Base-by-base conservation (phyloP, 2,888 invertebrate genomes). In the Ectemnius continuus region DNA sequence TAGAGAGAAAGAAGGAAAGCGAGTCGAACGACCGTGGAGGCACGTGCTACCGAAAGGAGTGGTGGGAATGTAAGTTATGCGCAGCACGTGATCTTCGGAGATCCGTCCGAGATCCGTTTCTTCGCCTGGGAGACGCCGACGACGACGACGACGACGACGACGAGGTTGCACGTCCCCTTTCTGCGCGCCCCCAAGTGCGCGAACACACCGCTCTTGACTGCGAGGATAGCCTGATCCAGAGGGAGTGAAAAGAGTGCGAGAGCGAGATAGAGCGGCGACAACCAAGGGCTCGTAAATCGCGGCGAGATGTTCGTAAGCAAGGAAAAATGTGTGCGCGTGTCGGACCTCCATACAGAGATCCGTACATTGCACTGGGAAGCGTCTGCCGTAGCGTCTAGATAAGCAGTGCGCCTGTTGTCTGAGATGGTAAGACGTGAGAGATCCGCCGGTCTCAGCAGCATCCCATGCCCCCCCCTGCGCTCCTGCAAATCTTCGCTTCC, bases 21-120 rank as follows among this genome's bases (percentile, higher is more conserved):
- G 67, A 68, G 68, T 75, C 36, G 76, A 71, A 78, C 74, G 57
- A 62, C 64, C 79, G 75, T 74, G 72, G 70, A 80, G 74, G 85
- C 85, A 85, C 83, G 84, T 85, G 85, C 82, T 79, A 78, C 80
- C 82, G 80, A 83, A 83, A 82, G 83, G 81, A 81, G 84, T 82
- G 85, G 88, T 82, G 87, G 87, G 87, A 88, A 88, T 86, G 86
- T 86, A 88, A 89, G 87, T 88, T 89, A 88, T 88, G 88, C 88
- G 86, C 85, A 85, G 87, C 87, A 88, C 88, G 89, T 88, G 88
- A 89, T 87, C 86, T 83, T 82, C 85, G 80, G 81, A 86, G 85
- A 85, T 86, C 85, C 83, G 81, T 83, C 81, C 83, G 84, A 82
- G 84, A 36, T 36, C 36, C 83, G 73, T 81, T 83, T 85, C 83